These are phyloP conservation scores for Drosophila watanabei DNA, from an alignment of 1,140 invertebrate genomes.

Conservation along the genomic window DNA sequence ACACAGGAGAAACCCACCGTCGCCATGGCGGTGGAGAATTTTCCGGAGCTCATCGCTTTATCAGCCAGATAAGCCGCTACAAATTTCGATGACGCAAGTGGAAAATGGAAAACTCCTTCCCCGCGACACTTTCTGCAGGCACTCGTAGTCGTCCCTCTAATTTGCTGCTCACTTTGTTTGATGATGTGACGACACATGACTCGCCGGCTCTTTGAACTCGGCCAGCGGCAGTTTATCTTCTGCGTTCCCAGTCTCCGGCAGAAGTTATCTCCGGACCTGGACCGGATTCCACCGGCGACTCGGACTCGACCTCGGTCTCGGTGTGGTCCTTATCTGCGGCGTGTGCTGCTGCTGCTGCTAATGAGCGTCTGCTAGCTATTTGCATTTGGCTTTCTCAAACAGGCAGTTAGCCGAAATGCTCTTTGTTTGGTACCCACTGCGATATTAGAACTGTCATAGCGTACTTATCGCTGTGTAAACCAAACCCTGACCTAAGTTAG, in stretches of 20 bases:
- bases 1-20: conserved; percentile 26
- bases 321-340: conserved; percentile 73
- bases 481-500: conserved; percentile 36
- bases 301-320: conserved; percentile 12
- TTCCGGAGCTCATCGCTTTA: conserved; percentile 44
- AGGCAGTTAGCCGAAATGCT: conserved; percentile 38
- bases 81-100: conserved; percentile 77
- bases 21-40: conserved; percentile 3
- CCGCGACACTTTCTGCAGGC: conserved; percentile 1
- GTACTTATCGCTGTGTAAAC: conserved; percentile 23
- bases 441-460: conserved; percentile 2
- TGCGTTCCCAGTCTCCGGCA: conserved; percentile 5
- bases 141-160: conserved; percentile 63
- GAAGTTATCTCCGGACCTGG: conserved; percentile 26
- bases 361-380: conserved; percentile 50
- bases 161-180: conserved; percentile 76
- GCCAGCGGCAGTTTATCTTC: conserved; percentile 38
- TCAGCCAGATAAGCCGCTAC: conserved; percentile 67
- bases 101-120: conserved; percentile 43
- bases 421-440: conserved; percentile 10
- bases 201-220: conserved; percentile 66
- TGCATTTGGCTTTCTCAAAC: conserved; percentile 51
- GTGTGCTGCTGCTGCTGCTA: conserved; percentile 55
- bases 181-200: conserved; percentile 64
- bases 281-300: conserved; percentile 1